Evolutionary conservation across 2,888 invertebrate species (phyloP).

Genomic region (Antheraea yamamai): DNA sequence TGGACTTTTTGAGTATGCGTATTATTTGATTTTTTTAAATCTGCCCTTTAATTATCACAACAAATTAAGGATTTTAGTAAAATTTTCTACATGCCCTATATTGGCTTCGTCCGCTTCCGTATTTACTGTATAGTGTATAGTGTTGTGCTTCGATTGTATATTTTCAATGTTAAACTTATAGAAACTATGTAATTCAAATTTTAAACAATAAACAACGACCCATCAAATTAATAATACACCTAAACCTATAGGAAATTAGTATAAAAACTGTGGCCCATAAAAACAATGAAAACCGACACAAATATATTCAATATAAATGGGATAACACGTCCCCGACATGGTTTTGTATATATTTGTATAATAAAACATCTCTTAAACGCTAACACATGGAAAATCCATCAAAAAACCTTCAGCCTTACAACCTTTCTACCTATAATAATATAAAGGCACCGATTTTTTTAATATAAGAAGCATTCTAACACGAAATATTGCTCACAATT

Average conservation of each 20-base stretch:
- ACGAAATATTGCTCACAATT: not conserved
- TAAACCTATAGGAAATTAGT: not conserved
- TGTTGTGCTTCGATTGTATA: not conserved
- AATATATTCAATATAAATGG: slow-evolving; percentile 3
- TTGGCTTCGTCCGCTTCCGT: not conserved
- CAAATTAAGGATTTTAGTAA: not conserved
- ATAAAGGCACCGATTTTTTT: slow-evolving; percentile 48
- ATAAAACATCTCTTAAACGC: slow-evolving; percentile 38
- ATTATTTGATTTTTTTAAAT: too few relatives aligned
- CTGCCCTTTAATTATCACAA: not conserved
- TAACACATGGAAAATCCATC: slow-evolving; percentile 49
- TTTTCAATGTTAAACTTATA: too few relatives aligned
- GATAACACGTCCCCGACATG: not conserved
- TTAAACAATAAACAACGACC: not conserved
- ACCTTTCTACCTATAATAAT: slow-evolving; percentile 33
- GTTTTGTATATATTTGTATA: slow-evolving; percentile 1
- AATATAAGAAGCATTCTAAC: slow-evolving; percentile 6
- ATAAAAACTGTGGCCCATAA: not conserved
- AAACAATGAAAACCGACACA: not conserved
- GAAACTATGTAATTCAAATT: not conserved
- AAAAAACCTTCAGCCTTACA: slow-evolving; percentile 45
- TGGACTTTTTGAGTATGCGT: too few relatives aligned
- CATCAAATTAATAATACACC: not conserved
- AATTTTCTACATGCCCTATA: not conserved
- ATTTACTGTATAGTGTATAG: not conserved